A percentile compares a stretch with the other conserved stretches of the same genome.
Conservation (phyloP, 23 tunicate species). For the Oikopleura dioica region DNA sequence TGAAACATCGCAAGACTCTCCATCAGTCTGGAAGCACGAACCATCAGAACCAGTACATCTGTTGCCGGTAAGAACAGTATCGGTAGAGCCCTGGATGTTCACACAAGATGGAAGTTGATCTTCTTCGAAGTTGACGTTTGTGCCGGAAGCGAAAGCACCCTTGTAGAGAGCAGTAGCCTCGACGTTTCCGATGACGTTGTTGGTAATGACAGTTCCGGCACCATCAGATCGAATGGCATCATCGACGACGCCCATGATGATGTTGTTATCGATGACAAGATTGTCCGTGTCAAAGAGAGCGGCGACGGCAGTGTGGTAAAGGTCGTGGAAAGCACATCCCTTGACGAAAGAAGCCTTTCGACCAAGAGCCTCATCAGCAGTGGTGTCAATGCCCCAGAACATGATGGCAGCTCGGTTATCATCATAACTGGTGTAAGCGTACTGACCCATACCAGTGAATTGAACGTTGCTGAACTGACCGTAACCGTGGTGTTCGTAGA, state of each 20-base stretch:
- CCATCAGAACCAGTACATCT: constrained; percentile 12
- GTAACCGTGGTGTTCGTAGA: neutral
- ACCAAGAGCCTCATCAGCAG: neutral
- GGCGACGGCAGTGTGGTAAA: neutral
- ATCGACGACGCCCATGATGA: neutral
- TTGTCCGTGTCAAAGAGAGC: neutral
- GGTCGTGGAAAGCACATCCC: neutral
- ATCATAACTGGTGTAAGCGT: neutral
- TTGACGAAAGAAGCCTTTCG: neutral
- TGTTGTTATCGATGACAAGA: neutral
- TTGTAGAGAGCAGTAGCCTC: neutral
- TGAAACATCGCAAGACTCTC: neutral
- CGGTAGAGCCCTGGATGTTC: neutral
- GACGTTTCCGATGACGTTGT: constrained; percentile 6
- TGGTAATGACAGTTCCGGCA: neutral
- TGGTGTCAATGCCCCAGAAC: neutral
- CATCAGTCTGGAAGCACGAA: neutral
- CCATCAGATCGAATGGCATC: neutral
- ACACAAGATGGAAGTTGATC: neutral
- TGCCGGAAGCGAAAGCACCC: neutral
- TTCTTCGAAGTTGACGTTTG: neutral
- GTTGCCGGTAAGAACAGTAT: neutral
- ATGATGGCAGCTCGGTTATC: neutral
- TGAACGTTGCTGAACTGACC: constrained; percentile 2
- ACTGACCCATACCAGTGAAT: constrained; percentile 8